Base-by-base conservation (phyloP, 2,113 vertebrate species). In the Callocephalon fimbriatum region DNA sequence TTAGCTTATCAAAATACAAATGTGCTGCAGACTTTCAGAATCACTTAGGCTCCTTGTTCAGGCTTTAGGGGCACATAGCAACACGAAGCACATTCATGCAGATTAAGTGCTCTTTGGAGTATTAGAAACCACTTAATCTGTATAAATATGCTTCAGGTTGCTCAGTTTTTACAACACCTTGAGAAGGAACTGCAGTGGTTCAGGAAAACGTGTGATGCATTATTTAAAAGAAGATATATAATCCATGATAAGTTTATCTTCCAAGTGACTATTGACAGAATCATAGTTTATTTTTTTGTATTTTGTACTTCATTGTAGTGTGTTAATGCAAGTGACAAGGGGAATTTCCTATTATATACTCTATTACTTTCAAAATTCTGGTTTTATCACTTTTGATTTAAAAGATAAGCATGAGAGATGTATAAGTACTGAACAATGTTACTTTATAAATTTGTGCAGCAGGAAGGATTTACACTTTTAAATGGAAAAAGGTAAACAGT, bases 81-180 rank as follows among this genome's bases (percentile, higher is more conserved):
- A 82, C 83, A 90, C 15, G 40, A 84, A 94, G 89, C 83, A 97
- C 79, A 95, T 97, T 97, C 91, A 93, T 84, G 72, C 54, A 96
- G 93, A 96, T 94, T 95, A 97, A 97, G 81, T 95, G 85, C 87
- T 97, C 87, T 97, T 97, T 88, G 75, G 97, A 95, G 87, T 97
- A 95, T 95, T 91, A 93, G 92, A 87, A 95, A 96, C 94, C 93
- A 95, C 78, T 89, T 92, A 96, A 88, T 87, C 72, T 97, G 91
- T 96, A 97, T 95, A 97, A 97, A 98, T 97, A 97, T 91, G 86
- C 95, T 97, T 96, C 92, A 95, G 91, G 87, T 97, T 96, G 90
- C 94, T 97, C 87, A 84, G 88, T 70, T 96, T 97, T 96, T 95
- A 95, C 85, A 95, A 3, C 90, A 97, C 93, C 93, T 97, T 95